Percentiles rank a stretch among this genome's conserved stretches.
Evolutionary conservation across 2,113 vertebrate species (phyloP).

Genomic region (Leptodactylus fuscus): DNA sequence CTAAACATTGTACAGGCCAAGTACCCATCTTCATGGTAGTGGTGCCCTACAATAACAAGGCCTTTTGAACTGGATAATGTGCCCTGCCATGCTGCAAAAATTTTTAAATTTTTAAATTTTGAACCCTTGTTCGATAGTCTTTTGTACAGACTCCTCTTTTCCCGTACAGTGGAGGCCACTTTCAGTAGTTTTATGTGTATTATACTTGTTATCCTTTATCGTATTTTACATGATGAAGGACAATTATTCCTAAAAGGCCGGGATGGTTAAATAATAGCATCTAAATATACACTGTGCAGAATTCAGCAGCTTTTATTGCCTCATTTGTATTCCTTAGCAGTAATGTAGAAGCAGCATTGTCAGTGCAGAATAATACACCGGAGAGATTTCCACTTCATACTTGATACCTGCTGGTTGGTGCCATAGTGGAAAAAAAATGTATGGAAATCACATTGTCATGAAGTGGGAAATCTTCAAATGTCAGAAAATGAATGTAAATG

Average conservation of each 20-base stretch:
- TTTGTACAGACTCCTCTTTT: too few species aligned
- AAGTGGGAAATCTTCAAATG: neutral
- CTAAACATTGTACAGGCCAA: too few species aligned
- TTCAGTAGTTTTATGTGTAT: too few species aligned
- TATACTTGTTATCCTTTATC: too few species aligned
- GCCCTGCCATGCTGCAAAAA: too few species aligned
- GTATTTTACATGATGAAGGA: too few species aligned
- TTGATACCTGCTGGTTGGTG: neutral
- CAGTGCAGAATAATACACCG: neutral
- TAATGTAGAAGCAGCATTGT: neutral
- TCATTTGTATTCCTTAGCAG: slow-evolving; percentile 7
- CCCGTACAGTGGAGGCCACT: too few species aligned
- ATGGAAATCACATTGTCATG: neutral
- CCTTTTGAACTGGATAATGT: too few species aligned
- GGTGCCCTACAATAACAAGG: too few species aligned
- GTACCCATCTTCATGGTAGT: too few species aligned
- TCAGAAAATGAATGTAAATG: neutral
- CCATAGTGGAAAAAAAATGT: neutral
- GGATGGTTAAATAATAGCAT: neutral
- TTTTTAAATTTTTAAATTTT: too few species aligned
- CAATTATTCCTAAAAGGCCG: neutral
- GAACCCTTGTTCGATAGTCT: too few species aligned
- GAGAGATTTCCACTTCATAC: neutral
- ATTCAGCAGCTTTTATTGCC: neutral
- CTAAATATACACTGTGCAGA: slow-evolving; percentile 5